Evolutionary conservation across 2,888 invertebrate genomes (phyloP).

Genomic region (Rhagium mordax): DNA sequence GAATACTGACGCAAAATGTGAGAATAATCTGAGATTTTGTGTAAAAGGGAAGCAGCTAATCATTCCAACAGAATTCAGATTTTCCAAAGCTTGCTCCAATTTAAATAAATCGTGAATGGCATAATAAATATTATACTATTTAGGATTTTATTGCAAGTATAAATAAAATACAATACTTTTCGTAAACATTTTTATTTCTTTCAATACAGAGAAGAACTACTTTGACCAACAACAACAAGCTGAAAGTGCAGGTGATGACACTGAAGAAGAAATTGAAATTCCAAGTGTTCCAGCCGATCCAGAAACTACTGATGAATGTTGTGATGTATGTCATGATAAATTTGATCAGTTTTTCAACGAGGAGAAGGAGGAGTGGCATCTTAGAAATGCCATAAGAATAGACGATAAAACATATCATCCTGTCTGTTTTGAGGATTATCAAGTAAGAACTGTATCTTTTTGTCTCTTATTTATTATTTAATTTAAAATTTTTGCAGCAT

Average conservation of each 20-base stretch:
- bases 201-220: slow-evolving; percentile 84
- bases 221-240: slow-evolving; percentile 81
- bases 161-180: too few species aligned
- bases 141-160: too few species aligned
- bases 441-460: slow-evolving; percentile 72
- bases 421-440: slow-evolving; percentile 89
- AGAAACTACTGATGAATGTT: slow-evolving; percentile 78
- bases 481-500: slow-evolving; percentile 38
- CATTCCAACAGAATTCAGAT: too few species aligned
- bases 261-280: slow-evolving; percentile 75
- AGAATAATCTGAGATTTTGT: too few species aligned
- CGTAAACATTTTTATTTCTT: neutral
- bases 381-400: slow-evolving; percentile 85
- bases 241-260: slow-evolving; percentile 74
- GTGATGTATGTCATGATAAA: slow-evolving; percentile 92
- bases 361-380: slow-evolving; percentile 98
- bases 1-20: too few species aligned
- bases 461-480: neutral
- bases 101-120: too few species aligned
- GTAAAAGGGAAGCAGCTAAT: too few species aligned
- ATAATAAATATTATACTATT: too few species aligned
- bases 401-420: slow-evolving; percentile 90
- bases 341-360: slow-evolving; percentile 98
- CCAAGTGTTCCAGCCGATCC: slow-evolving; percentile 82
- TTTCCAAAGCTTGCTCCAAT: too few species aligned